Evolutionary conservation across 2,113 vertebrate genomes (phyloP), one percentile per base, ranked within the genome.

Genomic region (Xiphias gladius): DNA sequence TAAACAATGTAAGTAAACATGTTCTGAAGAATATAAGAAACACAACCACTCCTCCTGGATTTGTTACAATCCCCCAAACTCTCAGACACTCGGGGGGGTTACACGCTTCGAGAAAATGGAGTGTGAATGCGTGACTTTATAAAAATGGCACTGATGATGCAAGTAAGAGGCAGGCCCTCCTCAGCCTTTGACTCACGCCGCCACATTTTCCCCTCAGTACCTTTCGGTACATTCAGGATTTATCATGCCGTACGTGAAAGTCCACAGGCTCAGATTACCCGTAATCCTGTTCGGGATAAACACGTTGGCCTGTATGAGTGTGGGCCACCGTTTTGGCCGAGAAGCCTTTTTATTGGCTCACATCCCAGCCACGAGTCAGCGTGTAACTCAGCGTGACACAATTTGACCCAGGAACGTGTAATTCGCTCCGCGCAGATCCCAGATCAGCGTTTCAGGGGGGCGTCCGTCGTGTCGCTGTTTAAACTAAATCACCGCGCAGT

Each of bases 211-310:
- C 17, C 46, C 14, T 50, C 7, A 6, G 7, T 19, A 16, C 11
- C 12, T 46, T 46, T 16, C 39, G 26, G 22, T 4, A n/a, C 37
- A 17, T 48, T 50, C 4, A 41, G 3, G 17, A n/a, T 79, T 28
- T n/a, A 35, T 1, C 30, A 43, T 8, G 1, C 3, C 7, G 2
- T 7, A 24, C 17, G 4, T 65, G 1, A 57, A 19, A 37, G 57
- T 20, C 26, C 58, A 9, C 20, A 35, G n/a, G 4, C 39, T n/a
- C 48, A 35, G 28, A 22, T 61, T 54, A 64, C 68, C 73, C 68
- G 61, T 13, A 78, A 77, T 82, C 71, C 67, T 26, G 14, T 24
- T 59, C 77, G 43, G 20, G 17, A 52, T 2, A 41, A 30, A 26
- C 37, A 35, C 28, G 26, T 39, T 67, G 35, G 35, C 4, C 26